A percentile compares a stretch with the other conserved stretches of the same genome.
Evolutionary conservation across 1,140 invertebrate genomes (phyloP).

Genomic region (Atopsyche davidsoni): DNA sequence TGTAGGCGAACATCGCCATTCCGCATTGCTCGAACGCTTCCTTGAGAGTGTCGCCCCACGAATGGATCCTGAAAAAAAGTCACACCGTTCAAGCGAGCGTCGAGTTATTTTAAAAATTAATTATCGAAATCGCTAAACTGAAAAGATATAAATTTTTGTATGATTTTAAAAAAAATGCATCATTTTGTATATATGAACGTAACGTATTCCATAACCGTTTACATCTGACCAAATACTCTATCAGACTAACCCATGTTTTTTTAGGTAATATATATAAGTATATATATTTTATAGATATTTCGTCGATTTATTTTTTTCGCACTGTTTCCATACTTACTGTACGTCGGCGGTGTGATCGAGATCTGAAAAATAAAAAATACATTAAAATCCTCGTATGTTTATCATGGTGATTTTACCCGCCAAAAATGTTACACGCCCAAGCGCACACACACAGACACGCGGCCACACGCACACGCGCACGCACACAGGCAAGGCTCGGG

Average conservation of each 20-base stretch:
- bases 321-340: conserved; percentile 82
- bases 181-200: not conserved
- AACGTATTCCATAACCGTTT: no score
- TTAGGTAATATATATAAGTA: no score
- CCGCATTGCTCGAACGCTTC: conserved; percentile 96
- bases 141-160: not conserved
- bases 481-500: not conserved
- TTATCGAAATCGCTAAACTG: not conserved
- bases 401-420: conserved; percentile 10
- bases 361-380: conserved; percentile 60
- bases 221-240: no score
- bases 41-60: conserved; percentile 82
- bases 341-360: conserved; percentile 96
- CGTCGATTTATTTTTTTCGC: no score
- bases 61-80: conserved; percentile 65
- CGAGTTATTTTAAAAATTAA: conserved; percentile 1
- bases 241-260: no score
- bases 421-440: conserved; percentile 12
- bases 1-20: conserved; percentile 94
- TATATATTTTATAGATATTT: no score
- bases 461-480: conserved; percentile 1
- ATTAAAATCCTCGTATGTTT: not conserved
- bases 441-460: conserved; percentile 4
- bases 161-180: not conserved
- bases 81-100: not conserved